Conservation (phyloP, 1,140 invertebrate genomes). For the Dufourea novaeangliae region DNA sequence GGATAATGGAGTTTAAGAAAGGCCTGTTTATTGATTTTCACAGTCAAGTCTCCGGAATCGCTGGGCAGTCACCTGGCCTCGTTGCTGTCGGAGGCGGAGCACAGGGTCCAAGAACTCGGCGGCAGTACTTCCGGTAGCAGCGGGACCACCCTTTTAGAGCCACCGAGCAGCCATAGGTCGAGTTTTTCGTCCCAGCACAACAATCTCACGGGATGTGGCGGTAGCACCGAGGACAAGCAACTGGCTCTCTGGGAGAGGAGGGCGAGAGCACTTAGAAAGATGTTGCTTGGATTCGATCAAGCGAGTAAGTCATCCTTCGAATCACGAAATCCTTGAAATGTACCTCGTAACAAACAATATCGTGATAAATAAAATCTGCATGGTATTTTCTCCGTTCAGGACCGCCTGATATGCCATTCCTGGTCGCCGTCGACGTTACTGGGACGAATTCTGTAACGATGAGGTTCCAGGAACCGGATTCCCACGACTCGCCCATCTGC, state of each 20-base stretch:
- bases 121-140: slow-evolving; percentile 77
- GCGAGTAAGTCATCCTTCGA: slow-evolving; percentile 82
- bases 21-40: slow-evolving; percentile 69
- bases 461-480: slow-evolving; percentile 87
- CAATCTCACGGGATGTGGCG: slow-evolving; percentile 85
- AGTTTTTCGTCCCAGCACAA: slow-evolving; percentile 82
- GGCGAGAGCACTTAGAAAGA: slow-evolving; percentile 89
- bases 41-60: slow-evolving; percentile 87
- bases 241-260: slow-evolving; percentile 93
- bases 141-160: slow-evolving; percentile 76
- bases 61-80: slow-evolving; percentile 88
- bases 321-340: too few species aligned
- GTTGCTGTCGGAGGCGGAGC: slow-evolving; percentile 90
- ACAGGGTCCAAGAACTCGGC: slow-evolving; percentile 87
- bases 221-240: slow-evolving; percentile 91
- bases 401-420: slow-evolving; percentile 89
- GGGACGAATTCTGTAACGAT: slow-evolving; percentile 89
- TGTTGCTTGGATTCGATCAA: slow-evolving; percentile 87
- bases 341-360: too few species aligned
- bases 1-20: background rate
- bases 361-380: slow-evolving; percentile 65
- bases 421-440: slow-evolving; percentile 91
- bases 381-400: slow-evolving; percentile 78
- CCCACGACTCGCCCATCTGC: slow-evolving; percentile 87
- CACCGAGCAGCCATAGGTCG: slow-evolving; percentile 79